Percentiles rank a stretch among this genome's conserved stretches.
These are phyloP conservation scores for Belgica antarctica DNA, from an alignment of 2,888 invertebrate species.

Conservation along the genomic window DNA sequence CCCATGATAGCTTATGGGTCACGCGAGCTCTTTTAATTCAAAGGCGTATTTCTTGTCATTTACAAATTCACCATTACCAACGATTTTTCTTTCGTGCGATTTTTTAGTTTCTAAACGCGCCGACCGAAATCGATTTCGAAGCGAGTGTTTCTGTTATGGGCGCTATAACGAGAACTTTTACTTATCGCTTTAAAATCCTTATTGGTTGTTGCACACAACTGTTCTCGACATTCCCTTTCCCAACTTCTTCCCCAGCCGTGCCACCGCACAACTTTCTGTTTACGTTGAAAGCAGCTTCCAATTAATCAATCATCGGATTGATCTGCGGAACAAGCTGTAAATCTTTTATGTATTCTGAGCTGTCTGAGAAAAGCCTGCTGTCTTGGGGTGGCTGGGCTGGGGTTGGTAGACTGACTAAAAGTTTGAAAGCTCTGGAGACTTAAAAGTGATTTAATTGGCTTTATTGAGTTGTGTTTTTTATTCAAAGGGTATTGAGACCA, in stretches of 20 bases:
- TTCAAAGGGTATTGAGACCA: not conserved
- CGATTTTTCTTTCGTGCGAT: not conserved
- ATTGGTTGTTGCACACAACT: slow-evolving; percentile 27
- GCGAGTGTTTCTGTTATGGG: not conserved
- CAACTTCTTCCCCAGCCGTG: not conserved
- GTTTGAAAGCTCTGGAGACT: not conserved
- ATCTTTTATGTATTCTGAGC: not conserved
- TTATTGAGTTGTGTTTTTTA: not conserved
- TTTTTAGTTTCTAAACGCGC: slow-evolving; percentile 3
- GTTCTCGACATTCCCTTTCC: slow-evolving; percentile 13
- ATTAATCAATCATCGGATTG: slow-evolving; percentile 27
- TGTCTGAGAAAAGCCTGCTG: not conserved
- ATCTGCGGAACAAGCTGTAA: not conserved
- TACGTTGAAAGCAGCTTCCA: not conserved
- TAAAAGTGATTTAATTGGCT: not conserved
- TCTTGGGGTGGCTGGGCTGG: too few species aligned
- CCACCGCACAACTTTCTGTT: not conserved
- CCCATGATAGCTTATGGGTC: slow-evolving; percentile 17
- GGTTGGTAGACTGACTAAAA: too few species aligned
- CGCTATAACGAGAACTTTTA: not conserved
- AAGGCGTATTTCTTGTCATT: slow-evolving; percentile 30
- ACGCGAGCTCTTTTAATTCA: slow-evolving; percentile 29
- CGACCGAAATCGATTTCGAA: slow-evolving; percentile 7
- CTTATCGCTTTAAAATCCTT: slow-evolving; percentile 27
- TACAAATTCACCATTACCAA: slow-evolving; percentile 20